Evolutionary conservation across 1,140 invertebrate species (phyloP), one percentile per base, ranked within the genome.

Genomic region (Popillia japonica): DNA sequence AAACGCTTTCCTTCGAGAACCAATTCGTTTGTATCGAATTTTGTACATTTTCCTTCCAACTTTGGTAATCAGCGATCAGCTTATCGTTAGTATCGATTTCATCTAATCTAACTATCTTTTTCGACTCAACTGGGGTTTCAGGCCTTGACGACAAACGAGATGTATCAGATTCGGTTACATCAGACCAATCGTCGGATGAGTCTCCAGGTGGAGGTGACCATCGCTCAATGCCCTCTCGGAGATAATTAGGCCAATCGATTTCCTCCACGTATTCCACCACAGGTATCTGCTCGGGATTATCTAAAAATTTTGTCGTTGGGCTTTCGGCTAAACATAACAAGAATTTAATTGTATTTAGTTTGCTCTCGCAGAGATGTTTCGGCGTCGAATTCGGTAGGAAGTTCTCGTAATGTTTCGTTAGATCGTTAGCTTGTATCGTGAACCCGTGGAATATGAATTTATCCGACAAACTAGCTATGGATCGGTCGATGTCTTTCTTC

Each of bases 391-490:
- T 61, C n/a, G 79, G 48, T 7, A 85, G 78, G 73, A 83, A 86
- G n/a, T 80, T 82, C 6, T 83, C 76, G 78, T 85, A 84, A n/a
- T 78, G 27, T 20, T 42, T 44, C 34, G 79, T 76, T 23, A 86
- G 78, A 11, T 83, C 80, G 40, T 80, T 77, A 6, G 84, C 80
- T 78, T 86, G 82, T 3, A 44, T 17, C 17, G 77, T 72, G 59
- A 86, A 85, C 0, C 84, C 84, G 78, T 86, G 85, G 72, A 86
- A 85, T 23, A 77, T 77, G 74, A 83, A 85, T 73, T 86, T 86
- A 27, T 84, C 82, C 40, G 80, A 74, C 80, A 86, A 82, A 42
- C 83, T 81, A 27, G 78, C 61, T n/a, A 86, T 80, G 42, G 77
- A 81, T 23, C 72, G n/a, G 73, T 85, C 83, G 17, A 86, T 82